Evolutionary conservation across 2,888 invertebrate genomes (phyloP), one percentile per base, ranked within the genome.

Genomic region (Eupithecia subumbrata): DNA sequence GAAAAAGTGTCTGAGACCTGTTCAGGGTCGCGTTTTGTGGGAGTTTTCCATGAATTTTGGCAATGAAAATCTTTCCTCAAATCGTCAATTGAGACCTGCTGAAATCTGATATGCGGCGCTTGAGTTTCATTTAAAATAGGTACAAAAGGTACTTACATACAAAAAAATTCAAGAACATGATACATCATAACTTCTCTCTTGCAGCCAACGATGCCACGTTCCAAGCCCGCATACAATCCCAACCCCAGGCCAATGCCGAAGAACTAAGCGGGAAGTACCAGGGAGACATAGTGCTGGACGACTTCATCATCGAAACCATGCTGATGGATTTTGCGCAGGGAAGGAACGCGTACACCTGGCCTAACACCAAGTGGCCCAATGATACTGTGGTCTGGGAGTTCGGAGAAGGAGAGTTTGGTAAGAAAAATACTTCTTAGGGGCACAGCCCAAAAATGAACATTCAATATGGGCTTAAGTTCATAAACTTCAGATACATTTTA

Each of bases 211-310:
- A 89, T 86, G 89, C 84, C 12, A 80, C 83, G 9, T 84, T 86
- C 82, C 71, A 86, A 25, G 81, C 84, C 16, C 87, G 88, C 75
- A 79, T 81, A 18, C 76, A 70, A n/a, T 70, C 78, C 4, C 74
- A 81, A 0, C 86, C 90, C 0, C 78, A 79, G 0, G 89, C 85
- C 1, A 92, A 90, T 77, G 83, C 90, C 0, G 93, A 93, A 74
- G 93, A 93, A 83, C 83, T 85, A 82, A 94, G 93, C 79, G 93
- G 93, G 76, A 90, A 88, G 78, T 94, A 83, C 84, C 87, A 94
- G 75, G 94, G 94, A 0, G 94, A 94, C 82, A 92, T 94, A 22
- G 83, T 93, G 16, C 85, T 94, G 45, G 94, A 93, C 60, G 92
- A 94, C 74, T 87, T 84, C 78, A 87, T 90, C 75, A 91, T 92